Conservation (phyloP, 2,113 vertebrate species). For the Collichthys lucidus region DNA sequence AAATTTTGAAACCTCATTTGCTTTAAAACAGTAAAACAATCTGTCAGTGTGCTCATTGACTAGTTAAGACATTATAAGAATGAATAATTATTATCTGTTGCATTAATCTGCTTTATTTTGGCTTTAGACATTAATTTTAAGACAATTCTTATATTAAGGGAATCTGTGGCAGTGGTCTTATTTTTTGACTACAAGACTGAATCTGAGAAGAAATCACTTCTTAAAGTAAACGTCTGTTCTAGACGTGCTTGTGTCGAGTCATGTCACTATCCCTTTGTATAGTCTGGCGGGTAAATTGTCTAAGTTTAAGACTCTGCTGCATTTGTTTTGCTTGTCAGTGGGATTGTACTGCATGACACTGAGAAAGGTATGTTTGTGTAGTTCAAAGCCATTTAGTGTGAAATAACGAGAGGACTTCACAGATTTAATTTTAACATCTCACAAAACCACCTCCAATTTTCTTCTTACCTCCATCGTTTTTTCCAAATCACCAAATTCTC, state of each 20-base stretch:
- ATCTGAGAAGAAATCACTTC: not conserved
- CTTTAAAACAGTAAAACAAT: not conserved
- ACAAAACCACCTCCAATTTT: not conserved
- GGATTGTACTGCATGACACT: not conserved
- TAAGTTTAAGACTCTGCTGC: not conserved
- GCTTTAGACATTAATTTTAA: not conserved
- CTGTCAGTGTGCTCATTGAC: not conserved
- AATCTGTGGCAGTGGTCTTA: not conserved
- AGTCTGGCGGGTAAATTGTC: not conserved
- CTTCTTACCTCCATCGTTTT: not conserved
- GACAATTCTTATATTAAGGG: not conserved
- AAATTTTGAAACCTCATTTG: not conserved
- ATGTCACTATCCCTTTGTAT: not conserved
- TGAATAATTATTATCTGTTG: not conserved
- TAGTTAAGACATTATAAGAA: not conserved
- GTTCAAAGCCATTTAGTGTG: not conserved
- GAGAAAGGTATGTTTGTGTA: not conserved
- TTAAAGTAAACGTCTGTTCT: not conserved
- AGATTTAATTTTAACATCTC: not conserved
- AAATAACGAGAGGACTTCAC: not conserved
- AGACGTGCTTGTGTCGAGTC: not conserved
- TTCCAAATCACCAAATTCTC: conserved; percentile 1
- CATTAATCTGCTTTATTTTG: not conserved
- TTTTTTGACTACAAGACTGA: not conserved
- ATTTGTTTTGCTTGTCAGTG: not conserved